Conservation (phyloP, 2,888 invertebrate genomes). For the Epistrophe grossulariae region DNA sequence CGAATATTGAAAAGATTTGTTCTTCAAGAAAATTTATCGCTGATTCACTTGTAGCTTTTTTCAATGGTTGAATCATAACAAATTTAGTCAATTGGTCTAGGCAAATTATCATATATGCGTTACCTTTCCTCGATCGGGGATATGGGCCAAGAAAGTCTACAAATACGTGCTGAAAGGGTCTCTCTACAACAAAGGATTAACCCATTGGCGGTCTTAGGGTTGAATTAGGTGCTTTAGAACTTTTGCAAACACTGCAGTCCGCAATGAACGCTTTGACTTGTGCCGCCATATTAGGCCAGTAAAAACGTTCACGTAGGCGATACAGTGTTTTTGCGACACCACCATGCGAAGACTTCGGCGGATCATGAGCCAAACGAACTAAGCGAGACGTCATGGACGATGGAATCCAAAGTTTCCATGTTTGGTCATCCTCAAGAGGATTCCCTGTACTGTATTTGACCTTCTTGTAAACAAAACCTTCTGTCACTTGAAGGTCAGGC, state of each 20-base stretch:
- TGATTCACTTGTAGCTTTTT: too few species aligned
- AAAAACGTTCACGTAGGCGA: neutral
- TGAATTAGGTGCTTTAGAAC: neutral
- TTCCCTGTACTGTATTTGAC: neutral
- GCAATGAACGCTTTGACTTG: neutral
- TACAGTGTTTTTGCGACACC: slow-evolving; percentile 1
- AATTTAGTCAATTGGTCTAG: too few species aligned
- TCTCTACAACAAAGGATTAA: neutral
- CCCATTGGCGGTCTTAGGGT: neutral
- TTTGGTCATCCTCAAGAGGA: neutral
- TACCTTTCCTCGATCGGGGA: too few species aligned
- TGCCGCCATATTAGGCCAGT: too few species aligned
- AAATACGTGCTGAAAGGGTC: neutral
- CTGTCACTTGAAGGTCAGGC: too few species aligned
- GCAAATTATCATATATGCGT: too few species aligned
- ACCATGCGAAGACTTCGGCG: slow-evolving; percentile 13
- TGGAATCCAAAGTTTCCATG: neutral
- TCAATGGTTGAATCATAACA: neutral
- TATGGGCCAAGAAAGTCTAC: too few species aligned
- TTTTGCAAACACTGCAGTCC: neutral
- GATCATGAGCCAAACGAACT: neutral
- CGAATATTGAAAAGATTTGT: too few species aligned
- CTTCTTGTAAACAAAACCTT: neutral
- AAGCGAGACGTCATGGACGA: neutral
- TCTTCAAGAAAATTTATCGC: too few species aligned